phyloP scores from a whole-genome alignment of 2,797 vertebrate species.

The Smutsia gigantea region DNA sequence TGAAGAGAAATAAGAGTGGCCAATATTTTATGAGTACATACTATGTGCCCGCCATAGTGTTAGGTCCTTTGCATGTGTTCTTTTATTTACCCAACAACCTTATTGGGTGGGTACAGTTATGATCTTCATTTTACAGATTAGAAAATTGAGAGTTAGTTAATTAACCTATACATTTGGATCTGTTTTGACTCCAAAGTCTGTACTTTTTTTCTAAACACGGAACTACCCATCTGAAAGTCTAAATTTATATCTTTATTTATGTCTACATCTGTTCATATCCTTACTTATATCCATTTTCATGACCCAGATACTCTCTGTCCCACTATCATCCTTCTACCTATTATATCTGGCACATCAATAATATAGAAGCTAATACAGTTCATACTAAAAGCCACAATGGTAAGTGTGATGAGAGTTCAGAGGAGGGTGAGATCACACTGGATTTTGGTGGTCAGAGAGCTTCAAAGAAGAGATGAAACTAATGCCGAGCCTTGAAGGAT shows the following conservation, averaged over 20 bases:
- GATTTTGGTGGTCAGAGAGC: background rate
- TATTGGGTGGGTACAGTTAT: background rate
- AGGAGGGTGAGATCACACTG: background rate
- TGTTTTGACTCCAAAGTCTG: background rate
- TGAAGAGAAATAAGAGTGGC: background rate
- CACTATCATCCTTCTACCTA: background rate
- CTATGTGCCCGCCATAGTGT: background rate
- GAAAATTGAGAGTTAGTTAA: conserved; percentile 35
- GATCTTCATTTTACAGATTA: conserved; percentile 6
- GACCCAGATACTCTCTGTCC: background rate
- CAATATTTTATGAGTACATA: background rate
- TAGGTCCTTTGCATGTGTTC: background rate
- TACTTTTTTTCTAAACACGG: background rate
- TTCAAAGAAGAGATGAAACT: background rate
- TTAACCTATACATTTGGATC: background rate
- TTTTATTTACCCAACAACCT: background rate
- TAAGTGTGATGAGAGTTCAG: background rate
- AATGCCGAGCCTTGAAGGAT: background rate
- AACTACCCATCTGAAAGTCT: background rate
- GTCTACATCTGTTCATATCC: background rate
- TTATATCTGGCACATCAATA: background rate
- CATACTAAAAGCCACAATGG: background rate
- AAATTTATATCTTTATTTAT: background rate
- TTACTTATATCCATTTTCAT: background rate
- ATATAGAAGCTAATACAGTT: background rate